Conservation (phyloP, 2,888 invertebrate species). For the Drosophila tripunctata region DNA sequence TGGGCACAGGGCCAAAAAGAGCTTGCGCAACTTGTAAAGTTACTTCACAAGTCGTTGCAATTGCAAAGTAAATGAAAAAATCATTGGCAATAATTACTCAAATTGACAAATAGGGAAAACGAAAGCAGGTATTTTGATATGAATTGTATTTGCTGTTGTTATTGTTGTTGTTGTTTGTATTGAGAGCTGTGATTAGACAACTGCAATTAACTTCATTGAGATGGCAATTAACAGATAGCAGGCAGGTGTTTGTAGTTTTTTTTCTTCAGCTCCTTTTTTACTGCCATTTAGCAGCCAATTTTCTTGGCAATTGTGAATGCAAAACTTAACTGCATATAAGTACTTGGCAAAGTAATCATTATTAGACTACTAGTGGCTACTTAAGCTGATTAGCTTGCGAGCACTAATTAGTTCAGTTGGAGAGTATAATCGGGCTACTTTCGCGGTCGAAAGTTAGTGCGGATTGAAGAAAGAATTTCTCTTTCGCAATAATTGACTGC, state of each 20-base stretch:
- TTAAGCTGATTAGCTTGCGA: slow-evolving; percentile 16
- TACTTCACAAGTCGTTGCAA: slow-evolving; percentile 51
- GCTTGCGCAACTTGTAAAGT: slow-evolving; percentile 27
- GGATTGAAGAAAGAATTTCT: slow-evolving; percentile 67
- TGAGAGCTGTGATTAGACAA: slow-evolving; percentile 28
- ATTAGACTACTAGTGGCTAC: slow-evolving; percentile 3
- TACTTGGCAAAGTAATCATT: slow-evolving; percentile 31
- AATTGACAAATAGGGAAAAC: slow-evolving; percentile 54
- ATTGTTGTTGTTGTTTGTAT: background rate
- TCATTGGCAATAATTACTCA: slow-evolving; percentile 46
- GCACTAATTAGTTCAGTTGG: slow-evolving; percentile 52
- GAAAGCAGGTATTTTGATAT: slow-evolving; percentile 28
- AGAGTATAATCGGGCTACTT: slow-evolving; percentile 56
- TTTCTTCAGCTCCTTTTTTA: background rate
- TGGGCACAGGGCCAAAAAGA: slow-evolving; percentile 4
- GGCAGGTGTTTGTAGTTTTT: background rate
- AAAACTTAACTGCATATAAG: slow-evolving; percentile 1
- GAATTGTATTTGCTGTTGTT: background rate
- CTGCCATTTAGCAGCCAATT: slow-evolving; percentile 4
- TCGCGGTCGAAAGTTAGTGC: slow-evolving; percentile 68
- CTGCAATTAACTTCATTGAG: slow-evolving; percentile 47
- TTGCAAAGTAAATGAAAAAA: slow-evolving; percentile 31
- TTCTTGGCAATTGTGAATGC: slow-evolving; percentile 1
- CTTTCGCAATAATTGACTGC: slow-evolving; percentile 78
- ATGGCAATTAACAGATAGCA: slow-evolving; percentile 56